These are phyloP conservation scores for Taeniopygia guttata DNA, from an alignment of 2,797 vertebrate genomes.

Conservation along the genomic window DNA sequence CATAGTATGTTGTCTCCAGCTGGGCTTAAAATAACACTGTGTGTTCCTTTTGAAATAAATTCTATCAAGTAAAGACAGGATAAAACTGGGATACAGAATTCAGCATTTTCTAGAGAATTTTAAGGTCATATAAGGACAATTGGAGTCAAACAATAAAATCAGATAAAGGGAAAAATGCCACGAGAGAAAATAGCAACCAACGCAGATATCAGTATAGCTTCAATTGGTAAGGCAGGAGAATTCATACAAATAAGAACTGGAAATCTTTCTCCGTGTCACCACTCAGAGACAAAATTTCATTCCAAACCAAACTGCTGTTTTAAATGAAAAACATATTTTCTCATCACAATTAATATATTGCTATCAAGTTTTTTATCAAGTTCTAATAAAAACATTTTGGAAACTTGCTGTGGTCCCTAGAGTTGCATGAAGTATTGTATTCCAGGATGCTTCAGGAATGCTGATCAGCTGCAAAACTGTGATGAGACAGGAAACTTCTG, in stretches of 20 bases:
- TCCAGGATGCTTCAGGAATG: slow-evolving; percentile 56
- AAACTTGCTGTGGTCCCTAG: slow-evolving; percentile 11
- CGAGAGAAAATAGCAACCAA: background rate
- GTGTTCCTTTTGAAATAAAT: background rate
- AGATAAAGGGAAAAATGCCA: background rate
- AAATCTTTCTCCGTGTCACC: background rate
- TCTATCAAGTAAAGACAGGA: background rate
- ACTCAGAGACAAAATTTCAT: background rate
- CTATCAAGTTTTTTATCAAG: slow-evolving; percentile 34
- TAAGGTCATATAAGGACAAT: background rate
- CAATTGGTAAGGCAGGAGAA: background rate
- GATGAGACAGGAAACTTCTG: slow-evolving; percentile 41
- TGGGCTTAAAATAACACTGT: background rate
- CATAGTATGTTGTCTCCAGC: background rate
- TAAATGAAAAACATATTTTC: slow-evolving; percentile 24
- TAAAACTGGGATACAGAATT: background rate
- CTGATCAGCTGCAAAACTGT: slow-evolving; percentile 24
- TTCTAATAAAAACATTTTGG: slow-evolving; percentile 46
- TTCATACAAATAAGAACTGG: background rate
- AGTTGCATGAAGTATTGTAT: slow-evolving; percentile 12
- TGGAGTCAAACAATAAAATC: background rate
- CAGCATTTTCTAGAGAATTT: background rate
- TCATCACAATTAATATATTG: slow-evolving; percentile 23
- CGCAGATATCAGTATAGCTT: background rate
- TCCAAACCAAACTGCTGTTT: background rate